Evolutionary conservation across 2,888 invertebrate species (phyloP).

Genomic region (Automeris io): DNA sequence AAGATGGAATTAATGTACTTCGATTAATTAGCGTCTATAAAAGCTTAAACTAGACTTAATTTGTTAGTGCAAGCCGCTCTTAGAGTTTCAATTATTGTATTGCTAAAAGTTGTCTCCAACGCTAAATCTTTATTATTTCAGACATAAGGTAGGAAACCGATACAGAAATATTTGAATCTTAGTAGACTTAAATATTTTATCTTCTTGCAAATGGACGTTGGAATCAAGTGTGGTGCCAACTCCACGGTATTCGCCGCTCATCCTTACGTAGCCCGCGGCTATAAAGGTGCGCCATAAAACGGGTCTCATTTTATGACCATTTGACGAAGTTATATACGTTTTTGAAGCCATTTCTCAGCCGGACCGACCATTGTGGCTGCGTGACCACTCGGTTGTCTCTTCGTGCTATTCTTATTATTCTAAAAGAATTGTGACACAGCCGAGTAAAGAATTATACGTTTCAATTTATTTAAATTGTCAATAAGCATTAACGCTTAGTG

Average conservation of each 20-base stretch:
- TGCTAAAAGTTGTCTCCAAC: too few species aligned
- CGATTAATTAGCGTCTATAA: too few species aligned
- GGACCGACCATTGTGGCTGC: constrained; percentile 57
- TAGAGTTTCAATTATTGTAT: too few species aligned
- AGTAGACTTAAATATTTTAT: constrained; percentile 10
- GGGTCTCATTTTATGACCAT: constrained; percentile 70
- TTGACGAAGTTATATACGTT: constrained; percentile 72
- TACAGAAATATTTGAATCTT: constrained; percentile 4
- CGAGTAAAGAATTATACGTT: constrained; percentile 31
- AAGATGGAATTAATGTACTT: too few species aligned
- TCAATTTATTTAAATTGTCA: constrained; percentile 22
- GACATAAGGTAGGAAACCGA: neutral
- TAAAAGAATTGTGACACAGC: constrained; percentile 40
- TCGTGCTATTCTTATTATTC: constrained; percentile 47
- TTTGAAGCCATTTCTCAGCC: constrained; percentile 66
- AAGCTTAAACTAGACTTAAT: too few species aligned
- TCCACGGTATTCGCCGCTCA: constrained; percentile 50
- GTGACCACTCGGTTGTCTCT: constrained; percentile 46
- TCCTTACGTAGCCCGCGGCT: constrained; percentile 61
- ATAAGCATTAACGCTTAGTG: neutral
- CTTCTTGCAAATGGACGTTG: constrained; percentile 12
- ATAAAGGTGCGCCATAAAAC: constrained; percentile 72
- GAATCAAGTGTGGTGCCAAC: constrained; percentile 12
- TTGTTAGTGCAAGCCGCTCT: too few species aligned
- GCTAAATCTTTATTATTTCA: too few species aligned